Base-by-base conservation (phyloP, 53 echinoderm and acorn worm species). In the Hippasteria phrygiana region DNA sequence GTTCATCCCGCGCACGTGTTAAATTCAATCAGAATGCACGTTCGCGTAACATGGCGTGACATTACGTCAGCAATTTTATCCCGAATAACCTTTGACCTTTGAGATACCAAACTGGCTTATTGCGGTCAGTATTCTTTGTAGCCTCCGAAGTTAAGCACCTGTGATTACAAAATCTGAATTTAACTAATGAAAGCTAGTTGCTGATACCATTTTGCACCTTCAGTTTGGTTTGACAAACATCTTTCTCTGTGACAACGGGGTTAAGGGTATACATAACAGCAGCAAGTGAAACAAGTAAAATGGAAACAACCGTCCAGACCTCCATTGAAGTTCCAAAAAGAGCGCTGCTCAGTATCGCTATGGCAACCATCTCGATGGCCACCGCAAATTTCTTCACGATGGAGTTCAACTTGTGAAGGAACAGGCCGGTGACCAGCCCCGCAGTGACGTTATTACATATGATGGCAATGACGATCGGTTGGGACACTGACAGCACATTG, bases 301-400 rank as follows among this genome's bases (percentile, higher is more conserved):
- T 74, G 36, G 96, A 88, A n/a, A 91, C 42, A 16, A 88, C 73
- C 10, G 91, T 95, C 11, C 63, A 62, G 37, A 90, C 18, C 29
- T 83, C 85, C 22, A 96, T 43, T 2, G 90, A 67, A 11, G 93
- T 79, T 20, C 90, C 92, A 70, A 96, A 88, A 11, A 99, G 47
- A n/a, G 88, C 20, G 48, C 80, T 81, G 29, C 90, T 72, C 29
- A 93, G 26, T 11, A 96, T 28, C 7, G 94, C 91, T 24, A 91
- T 75, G 5, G 94, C 14, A 28, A 99, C 43, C 56, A 99, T 65
- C 42, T 96, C 96, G 9, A 96, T 48, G 16, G 93, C 96, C 14
- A 71, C 77, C 12, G 99, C 99, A 93, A 99, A 99, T 33, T 92
- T 99, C 76, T 99, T 99, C 56, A 99, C 42, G 47, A 99, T 93